These are phyloP conservation scores for Diarsia mendica DNA, from an alignment of 2,888 invertebrate species.

Conservation along the genomic window DNA sequence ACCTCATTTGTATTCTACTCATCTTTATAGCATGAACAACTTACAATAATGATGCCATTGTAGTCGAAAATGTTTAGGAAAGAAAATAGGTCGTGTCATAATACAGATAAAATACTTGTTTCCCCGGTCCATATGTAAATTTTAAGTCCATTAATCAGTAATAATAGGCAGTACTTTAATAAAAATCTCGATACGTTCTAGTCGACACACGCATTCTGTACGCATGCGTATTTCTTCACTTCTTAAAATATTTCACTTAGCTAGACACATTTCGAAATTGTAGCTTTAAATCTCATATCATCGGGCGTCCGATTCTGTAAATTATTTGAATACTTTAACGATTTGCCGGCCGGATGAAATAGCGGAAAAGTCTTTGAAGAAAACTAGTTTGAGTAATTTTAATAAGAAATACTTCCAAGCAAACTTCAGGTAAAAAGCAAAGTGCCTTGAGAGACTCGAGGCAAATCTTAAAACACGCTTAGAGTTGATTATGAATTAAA, in stretches of 20 bases:
- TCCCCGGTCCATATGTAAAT: constrained; percentile 44
- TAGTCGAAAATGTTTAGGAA: constrained; percentile 40
- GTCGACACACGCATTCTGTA: constrained; percentile 44
- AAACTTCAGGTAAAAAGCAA: constrained; percentile 58
- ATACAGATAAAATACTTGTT: constrained; percentile 32
- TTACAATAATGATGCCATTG: constrained; percentile 58
- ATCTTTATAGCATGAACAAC: constrained; percentile 30
- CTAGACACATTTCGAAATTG: constrained; percentile 83
- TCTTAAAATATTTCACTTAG: constrained; percentile 71
- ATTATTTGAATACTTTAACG: constrained; percentile 54
- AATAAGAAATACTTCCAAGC: constrained; percentile 53
- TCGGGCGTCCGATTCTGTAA: constrained; percentile 67
- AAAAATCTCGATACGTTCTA: constrained; percentile 50
- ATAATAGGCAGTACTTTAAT: constrained; percentile 42
- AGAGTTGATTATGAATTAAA: constrained; percentile 54
- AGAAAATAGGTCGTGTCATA: constrained; percentile 42
- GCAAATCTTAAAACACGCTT: constrained; percentile 53
- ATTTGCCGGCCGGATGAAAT: constrained; percentile 23
- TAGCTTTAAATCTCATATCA: constrained; percentile 85
- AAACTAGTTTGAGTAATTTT: constrained; percentile 49
- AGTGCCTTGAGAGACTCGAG: constrained; percentile 64
- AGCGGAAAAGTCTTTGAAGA: constrained; percentile 19
- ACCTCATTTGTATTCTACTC: constrained; percentile 51
- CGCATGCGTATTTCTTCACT: constrained; percentile 62
- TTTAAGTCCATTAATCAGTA: constrained; percentile 48